These are phyloP conservation scores for Ceratosolen solmsi DNA, from an alignment of 1,140 invertebrate genomes.

Conservation along the genomic window DNA sequence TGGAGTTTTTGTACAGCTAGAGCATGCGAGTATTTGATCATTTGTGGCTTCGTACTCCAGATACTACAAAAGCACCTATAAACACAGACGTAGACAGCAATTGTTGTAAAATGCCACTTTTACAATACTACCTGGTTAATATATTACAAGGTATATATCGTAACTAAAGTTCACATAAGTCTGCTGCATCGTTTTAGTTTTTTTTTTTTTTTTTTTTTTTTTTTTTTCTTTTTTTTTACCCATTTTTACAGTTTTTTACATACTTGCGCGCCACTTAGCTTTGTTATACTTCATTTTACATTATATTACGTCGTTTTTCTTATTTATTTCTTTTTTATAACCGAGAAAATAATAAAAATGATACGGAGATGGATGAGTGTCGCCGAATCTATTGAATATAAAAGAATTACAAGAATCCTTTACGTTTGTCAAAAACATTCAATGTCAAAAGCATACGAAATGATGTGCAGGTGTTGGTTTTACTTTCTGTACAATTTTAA, in stretches of 20 bases:
- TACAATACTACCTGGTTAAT: slow-evolving; percentile 20
- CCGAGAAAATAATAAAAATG: neutral
- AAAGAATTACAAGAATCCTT: neutral
- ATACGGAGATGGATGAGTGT: neutral
- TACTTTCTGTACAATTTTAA: neutral
- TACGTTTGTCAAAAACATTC: slow-evolving; percentile 14
- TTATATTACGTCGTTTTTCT: neutral
- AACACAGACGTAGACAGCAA: too few species aligned
- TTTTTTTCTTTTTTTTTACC: neutral
- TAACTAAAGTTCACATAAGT: neutral
- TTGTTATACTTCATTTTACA: neutral
- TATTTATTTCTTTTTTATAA: neutral
- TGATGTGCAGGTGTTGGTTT: slow-evolving; percentile 35
- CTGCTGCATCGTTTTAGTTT: neutral
- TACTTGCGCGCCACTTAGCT: neutral
- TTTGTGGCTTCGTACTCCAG: too few species aligned
- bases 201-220: neutral
- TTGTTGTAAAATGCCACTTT: neutral
- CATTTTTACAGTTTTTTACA: neutral
- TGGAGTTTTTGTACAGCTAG: too few species aligned
- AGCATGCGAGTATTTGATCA: too few species aligned
- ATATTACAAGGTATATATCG: neutral
- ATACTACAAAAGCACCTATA: too few species aligned
- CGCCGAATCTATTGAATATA: neutral
- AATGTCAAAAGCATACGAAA: neutral